phyloP scores from a whole-genome alignment of 2,113 vertebrate species.

The Jaculus jaculus region DNA sequence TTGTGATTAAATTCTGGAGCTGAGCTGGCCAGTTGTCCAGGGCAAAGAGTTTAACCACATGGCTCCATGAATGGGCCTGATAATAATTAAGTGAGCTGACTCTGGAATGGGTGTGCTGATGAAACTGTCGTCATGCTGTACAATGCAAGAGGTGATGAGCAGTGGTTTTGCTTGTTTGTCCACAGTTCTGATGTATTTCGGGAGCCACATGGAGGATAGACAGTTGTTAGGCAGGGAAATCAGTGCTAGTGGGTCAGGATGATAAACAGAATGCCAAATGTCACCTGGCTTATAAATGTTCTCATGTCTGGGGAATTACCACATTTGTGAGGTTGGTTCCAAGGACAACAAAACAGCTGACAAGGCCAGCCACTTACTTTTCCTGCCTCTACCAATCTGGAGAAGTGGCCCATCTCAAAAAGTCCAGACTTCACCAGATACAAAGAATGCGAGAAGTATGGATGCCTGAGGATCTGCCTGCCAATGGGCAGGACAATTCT shows the following conservation, averaged over 20 bases:
- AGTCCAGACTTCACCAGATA: neutral
- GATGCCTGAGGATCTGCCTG: neutral
- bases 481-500: neutral
- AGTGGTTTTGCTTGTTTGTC: neutral
- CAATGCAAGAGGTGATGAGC: neutral
- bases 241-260: neutral
- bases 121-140: neutral
- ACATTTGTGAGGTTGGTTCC: neutral
- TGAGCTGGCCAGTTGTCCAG: neutral
- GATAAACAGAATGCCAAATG: neutral
- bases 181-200: neutral
- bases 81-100: conserved; percentile 46
- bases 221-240: neutral
- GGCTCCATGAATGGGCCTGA: conserved; percentile 4
- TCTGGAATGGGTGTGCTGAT: neutral
- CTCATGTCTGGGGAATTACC: neutral
- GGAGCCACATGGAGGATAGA: neutral
- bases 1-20: neutral
- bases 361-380: neutral
- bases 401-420: neutral
- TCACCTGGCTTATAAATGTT: neutral
- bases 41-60: neutral
- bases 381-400: neutral
- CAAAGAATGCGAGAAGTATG: neutral
- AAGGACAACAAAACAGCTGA: neutral